Evolutionary conservation across 2,113 vertebrate genomes (phyloP).

Genomic region (Tauraco erythrolophus): DNA sequence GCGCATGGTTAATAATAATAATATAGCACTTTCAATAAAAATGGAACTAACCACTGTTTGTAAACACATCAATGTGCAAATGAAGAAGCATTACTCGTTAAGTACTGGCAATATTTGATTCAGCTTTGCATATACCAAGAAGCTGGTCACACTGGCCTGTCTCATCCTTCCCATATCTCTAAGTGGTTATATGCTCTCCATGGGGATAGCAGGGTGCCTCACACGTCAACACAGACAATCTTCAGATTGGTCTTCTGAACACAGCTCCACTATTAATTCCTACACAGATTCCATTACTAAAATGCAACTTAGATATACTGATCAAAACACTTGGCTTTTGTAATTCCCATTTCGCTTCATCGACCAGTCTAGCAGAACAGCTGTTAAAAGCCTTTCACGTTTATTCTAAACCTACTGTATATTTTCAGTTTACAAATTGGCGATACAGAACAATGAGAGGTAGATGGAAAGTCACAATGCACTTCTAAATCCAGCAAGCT

Average conservation of each 20-base stretch:
- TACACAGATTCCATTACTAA: constrained; percentile 39
- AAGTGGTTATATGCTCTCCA: background rate
- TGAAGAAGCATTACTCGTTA: background rate
- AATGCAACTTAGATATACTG: constrained; percentile 14
- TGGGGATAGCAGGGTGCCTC: background rate
- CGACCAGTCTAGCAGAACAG: background rate
- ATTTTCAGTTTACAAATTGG: background rate
- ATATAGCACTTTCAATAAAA: background rate
- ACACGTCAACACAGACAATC: background rate
- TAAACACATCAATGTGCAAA: constrained; percentile 23
- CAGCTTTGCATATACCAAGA: background rate
- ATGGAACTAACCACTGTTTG: background rate
- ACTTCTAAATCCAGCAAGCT: background rate
- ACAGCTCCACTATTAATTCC: constrained; percentile 46
- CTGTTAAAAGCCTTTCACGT: background rate
- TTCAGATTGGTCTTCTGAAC: constrained; percentile 29
- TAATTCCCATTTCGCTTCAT: constrained; percentile 13
- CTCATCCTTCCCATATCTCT: background rate
- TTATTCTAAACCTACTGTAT: background rate
- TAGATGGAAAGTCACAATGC: background rate
- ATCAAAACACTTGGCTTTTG: background rate
- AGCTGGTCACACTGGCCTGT: background rate
- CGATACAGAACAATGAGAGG: background rate
- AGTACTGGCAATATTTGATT: background rate
- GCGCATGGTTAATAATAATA: background rate